Conservation (phyloP, 2,113 vertebrate genomes). For the Otolemur garnettii region DNA sequence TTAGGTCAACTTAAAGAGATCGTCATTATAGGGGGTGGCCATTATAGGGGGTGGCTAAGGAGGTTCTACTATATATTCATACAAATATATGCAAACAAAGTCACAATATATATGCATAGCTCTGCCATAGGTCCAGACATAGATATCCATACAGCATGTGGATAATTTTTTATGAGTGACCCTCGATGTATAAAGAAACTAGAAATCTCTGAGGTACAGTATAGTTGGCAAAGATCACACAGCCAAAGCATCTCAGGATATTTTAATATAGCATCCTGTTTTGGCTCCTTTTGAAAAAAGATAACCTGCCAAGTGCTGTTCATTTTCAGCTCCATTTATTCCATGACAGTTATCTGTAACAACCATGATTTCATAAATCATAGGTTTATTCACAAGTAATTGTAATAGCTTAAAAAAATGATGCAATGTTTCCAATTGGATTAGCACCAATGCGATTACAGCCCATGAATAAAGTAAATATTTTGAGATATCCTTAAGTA, state of each 20-base stretch:
- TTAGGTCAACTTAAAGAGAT: too few relatives aligned
- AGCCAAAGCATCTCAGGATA: background rate
- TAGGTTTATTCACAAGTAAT: slow-evolving; percentile 25
- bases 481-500: background rate
- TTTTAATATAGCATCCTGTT: background rate
- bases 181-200: background rate
- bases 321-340: slow-evolving; percentile 50
- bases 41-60: too few relatives aligned
- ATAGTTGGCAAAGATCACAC: background rate
- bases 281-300: slow-evolving; percentile 5
- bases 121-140: background rate
- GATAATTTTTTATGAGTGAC: background rate
- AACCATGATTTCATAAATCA: slow-evolving; percentile 16
- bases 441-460: background rate
- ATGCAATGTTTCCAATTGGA: background rate
- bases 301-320: background rate
- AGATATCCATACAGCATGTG: background rate
- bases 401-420: slow-evolving; percentile 42
- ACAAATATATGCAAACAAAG: background rate
- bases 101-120: background rate
- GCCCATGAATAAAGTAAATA: background rate
- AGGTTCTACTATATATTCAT: too few relatives aligned
- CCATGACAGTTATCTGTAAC: slow-evolving; percentile 2
- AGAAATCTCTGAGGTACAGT: background rate
- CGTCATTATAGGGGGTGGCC: too few relatives aligned